Conservation (phyloP, 2,797 vertebrate species). For the Echiichthys vipera region DNA sequence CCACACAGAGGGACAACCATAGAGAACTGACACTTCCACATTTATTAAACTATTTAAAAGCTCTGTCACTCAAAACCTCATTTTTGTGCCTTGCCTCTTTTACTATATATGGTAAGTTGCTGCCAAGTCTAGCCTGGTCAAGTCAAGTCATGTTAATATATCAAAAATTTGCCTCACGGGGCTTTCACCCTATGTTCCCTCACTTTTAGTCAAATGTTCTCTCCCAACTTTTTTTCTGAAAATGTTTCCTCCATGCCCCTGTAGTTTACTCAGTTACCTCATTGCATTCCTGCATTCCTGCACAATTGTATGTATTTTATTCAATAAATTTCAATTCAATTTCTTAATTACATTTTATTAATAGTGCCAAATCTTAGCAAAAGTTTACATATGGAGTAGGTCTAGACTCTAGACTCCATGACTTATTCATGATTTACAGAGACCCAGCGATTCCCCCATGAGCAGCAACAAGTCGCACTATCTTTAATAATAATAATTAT, state of each 20-base stretch:
- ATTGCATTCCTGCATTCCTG: not conserved
- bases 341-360: no score
- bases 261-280: not conserved
- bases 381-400: no score
- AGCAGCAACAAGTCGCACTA: no score
- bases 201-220: not conserved
- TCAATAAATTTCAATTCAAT: no score
- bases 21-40: not conserved
- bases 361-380: no score
- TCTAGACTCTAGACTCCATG: no score
- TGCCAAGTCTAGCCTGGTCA: not conserved
- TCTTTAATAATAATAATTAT: no score
- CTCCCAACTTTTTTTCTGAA: not conserved
- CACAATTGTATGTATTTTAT: no score
- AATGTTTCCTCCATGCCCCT: not conserved
- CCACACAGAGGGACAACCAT: no score
- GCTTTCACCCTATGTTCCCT: not conserved
- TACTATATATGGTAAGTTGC: conserved; percentile 15
- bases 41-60: conserved; percentile 8
- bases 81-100: conserved; percentile 7
- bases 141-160: no score
- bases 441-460: no score
- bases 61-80: not conserved
- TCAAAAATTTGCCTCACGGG: not conserved
- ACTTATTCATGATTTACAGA: no score